Evolutionary conservation across 2,797 vertebrate species (phyloP).

Genomic region (Sciurus carolinensis): DNA sequence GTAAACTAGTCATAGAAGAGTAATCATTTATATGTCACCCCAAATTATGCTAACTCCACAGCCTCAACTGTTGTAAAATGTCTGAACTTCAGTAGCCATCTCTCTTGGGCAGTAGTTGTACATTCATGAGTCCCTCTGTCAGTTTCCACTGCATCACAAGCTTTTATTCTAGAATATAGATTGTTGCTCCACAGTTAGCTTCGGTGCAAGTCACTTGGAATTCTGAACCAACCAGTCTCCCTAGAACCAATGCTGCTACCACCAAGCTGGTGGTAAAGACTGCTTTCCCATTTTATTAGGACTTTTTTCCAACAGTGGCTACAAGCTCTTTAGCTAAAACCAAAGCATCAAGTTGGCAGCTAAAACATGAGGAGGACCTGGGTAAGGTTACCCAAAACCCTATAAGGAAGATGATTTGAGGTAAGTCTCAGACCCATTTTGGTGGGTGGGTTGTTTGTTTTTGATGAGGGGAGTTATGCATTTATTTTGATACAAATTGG

Average conservation of each 20-base stretch:
- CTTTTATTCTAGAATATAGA: neutral
- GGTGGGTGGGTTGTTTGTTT: too few species aligned
- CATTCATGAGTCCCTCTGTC: neutral
- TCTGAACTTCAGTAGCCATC: neutral
- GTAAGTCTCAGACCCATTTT: neutral
- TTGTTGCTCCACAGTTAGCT: neutral
- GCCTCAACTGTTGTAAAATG: too few species aligned
- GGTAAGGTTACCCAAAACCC: neutral
- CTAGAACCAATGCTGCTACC: neutral
- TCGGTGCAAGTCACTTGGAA: neutral
- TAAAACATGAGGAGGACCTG: neutral
- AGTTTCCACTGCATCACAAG: neutral
- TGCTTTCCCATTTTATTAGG: neutral
- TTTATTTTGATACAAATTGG: conserved; percentile 25
- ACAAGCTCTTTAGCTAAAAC: neutral
- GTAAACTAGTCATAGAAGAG: neutral
- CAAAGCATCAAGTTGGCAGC: neutral
- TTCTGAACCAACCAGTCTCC: neutral
- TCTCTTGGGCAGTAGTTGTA: too few species aligned
- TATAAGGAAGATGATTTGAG: neutral
- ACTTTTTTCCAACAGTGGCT: neutral
- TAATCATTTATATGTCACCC: neutral
- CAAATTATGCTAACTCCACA: neutral
- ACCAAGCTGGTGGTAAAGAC: neutral
- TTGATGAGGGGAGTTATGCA: neutral